Evolutionary conservation across 2,797 vertebrate genomes (phyloP).

Genomic region (Macropus fuliginosus): DNA sequence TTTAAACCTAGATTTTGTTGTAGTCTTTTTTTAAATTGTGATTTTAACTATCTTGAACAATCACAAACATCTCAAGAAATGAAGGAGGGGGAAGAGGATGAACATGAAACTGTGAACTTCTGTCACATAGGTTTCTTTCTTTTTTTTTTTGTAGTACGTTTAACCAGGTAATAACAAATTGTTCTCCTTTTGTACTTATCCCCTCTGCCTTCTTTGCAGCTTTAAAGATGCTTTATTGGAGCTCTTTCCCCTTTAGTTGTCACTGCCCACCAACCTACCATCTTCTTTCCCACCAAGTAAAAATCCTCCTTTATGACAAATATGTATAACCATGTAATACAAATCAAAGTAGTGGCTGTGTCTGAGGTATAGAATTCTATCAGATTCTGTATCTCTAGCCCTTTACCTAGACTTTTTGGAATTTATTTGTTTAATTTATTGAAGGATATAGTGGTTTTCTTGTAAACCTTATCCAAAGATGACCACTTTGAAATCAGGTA

Average conservation of each 20-base stretch:
- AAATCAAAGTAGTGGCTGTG: not conserved
- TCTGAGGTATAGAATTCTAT: not conserved
- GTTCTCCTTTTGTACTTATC: not conserved
- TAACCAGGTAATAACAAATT: not conserved
- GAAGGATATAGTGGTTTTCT: not conserved
- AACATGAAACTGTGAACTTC: not conserved
- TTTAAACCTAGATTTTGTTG: not conserved
- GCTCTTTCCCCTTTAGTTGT: not conserved
- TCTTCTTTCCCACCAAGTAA: not conserved
- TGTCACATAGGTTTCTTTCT: not conserved
- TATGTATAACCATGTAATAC: not conserved
- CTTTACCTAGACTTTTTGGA: not conserved
- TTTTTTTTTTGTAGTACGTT: not conserved
- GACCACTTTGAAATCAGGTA: slow-evolving; percentile 13
- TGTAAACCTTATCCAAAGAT: not conserved
- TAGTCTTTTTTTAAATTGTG: not conserved
- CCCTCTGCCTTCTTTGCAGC: not conserved
- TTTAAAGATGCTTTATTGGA: no score
- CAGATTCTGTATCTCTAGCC: not conserved
- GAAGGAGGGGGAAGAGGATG: not conserved
- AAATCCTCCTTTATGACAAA: not conserved
- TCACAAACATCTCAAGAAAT: not conserved
- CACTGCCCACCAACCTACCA: not conserved
- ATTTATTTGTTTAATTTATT: not conserved
- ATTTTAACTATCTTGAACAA: not conserved